phyloP scores from a whole-genome alignment of 2,888 invertebrate species.

The Cyaniris semiargus region DNA sequence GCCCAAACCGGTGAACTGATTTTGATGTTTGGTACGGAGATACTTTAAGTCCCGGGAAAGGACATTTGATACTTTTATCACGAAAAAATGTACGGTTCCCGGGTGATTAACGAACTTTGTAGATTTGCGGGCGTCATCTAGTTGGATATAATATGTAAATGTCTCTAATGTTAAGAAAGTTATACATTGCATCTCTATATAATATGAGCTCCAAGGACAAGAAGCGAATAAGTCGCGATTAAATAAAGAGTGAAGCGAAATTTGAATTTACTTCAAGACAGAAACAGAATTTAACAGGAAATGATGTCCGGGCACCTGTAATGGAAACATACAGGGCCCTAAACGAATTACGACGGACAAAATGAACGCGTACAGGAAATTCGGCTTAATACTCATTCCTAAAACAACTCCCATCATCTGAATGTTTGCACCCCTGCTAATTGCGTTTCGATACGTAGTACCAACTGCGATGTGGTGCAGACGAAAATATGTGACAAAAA shows the following conservation, averaged over 20 bases:
- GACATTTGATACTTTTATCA: too few relatives aligned
- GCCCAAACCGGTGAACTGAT: too few relatives aligned
- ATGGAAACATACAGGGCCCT: constrained; percentile 61
- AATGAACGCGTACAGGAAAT: constrained; percentile 60
- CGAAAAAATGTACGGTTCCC: too few relatives aligned
- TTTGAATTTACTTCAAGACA: constrained; percentile 3
- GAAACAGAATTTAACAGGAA: constrained; percentile 50
- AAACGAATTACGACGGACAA: constrained; percentile 61
- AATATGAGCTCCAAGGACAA: too few relatives aligned
- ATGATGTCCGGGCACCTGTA: constrained; percentile 63
- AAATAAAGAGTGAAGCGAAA: background rate
- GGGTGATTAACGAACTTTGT: too few relatives aligned
- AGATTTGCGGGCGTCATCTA: too few relatives aligned
- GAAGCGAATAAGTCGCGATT: background rate
- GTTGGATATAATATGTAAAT: too few relatives aligned
- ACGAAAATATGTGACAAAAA: background rate
- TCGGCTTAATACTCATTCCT: constrained; percentile 54
- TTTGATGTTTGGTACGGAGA: too few relatives aligned
- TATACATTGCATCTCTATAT: too few relatives aligned
- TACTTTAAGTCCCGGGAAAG: too few relatives aligned
- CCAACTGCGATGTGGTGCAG: background rate
- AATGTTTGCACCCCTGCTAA: constrained; percentile 27
- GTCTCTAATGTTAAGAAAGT: too few relatives aligned
- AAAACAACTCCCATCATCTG: constrained; percentile 44
- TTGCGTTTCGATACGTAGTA: constrained; percentile 16